Evolutionary conservation across 2,113 vertebrate species (phyloP).

Genomic region (Polypterus bichir): DNA sequence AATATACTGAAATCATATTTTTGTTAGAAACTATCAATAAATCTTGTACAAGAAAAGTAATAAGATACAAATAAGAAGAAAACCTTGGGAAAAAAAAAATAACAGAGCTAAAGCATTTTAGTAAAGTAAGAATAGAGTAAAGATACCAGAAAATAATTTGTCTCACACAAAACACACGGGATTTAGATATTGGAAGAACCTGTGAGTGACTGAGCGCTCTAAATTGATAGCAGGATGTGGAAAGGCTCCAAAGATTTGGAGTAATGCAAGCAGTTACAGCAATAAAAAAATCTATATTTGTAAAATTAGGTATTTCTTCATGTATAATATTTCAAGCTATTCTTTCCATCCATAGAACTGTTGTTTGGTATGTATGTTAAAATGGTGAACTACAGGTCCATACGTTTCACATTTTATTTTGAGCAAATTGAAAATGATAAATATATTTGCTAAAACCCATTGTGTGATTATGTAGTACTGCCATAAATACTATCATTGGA

Average conservation of each 20-base stretch:
- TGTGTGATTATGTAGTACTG: too few relatives aligned
- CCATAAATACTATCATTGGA: too few relatives aligned
- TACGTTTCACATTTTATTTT: too few relatives aligned
- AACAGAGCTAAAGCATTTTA: conserved; percentile 28
- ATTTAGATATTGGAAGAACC: neutral
- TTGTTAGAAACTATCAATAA: conserved; percentile 98
- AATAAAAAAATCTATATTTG: neutral
- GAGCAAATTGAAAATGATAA: too few relatives aligned
- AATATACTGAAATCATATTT: conserved; percentile 95
- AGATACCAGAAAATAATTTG: conserved; percentile 17
- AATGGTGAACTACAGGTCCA: too few relatives aligned
- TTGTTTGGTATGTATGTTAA: too few relatives aligned
- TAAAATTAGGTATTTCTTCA: too few relatives aligned
- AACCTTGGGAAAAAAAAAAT: conserved; percentile 55
- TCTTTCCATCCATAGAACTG: too few relatives aligned
- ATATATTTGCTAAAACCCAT: too few relatives aligned
- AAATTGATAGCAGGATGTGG: neutral
- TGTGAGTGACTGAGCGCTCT: neutral
- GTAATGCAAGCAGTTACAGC: neutral
- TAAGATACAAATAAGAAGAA: conserved; percentile 78
- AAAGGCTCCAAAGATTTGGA: neutral
- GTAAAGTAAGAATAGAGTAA: conserved; percentile 19
- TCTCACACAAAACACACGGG: neutral
- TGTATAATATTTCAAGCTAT: too few relatives aligned
- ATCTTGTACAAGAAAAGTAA: conserved; percentile 87